phyloP scores from a whole-genome alignment of 2,888 invertebrate species.

The Drosophila anomalata region DNA sequence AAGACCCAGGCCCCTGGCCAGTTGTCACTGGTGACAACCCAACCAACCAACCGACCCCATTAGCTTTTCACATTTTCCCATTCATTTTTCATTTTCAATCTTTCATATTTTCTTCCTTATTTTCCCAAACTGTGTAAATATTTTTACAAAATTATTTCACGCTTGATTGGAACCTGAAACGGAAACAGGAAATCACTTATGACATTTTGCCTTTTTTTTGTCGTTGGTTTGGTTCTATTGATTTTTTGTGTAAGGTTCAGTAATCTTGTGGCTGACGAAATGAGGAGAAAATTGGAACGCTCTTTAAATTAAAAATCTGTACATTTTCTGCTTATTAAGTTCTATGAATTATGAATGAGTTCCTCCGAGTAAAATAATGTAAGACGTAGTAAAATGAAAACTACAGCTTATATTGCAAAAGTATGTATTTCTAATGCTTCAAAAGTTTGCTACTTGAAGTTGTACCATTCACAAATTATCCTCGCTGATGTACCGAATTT shows the following conservation, averaged over 20 bases:
- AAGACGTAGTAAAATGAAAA: not conserved
- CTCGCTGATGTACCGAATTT: conserved; percentile 12
- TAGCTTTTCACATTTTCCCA: conserved; percentile 43
- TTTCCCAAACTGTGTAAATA: conserved; percentile 65
- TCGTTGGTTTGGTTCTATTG: conserved; percentile 55
- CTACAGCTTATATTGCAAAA: not conserved
- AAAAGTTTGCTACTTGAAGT: conserved; percentile 32
- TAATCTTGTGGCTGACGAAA: conserved; percentile 54
- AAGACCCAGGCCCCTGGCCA: conserved; percentile 19
- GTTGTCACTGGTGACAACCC: conserved; percentile 17
- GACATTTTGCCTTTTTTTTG: conserved; percentile 63
- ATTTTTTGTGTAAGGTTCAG: conserved; percentile 70
- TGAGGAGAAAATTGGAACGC: conserved; percentile 22
- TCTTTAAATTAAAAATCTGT: conserved; percentile 11
- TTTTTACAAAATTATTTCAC: conserved; percentile 76
- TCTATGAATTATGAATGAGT: conserved; percentile 12
- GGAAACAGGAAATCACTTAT: conserved; percentile 76
- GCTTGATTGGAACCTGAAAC: conserved; percentile 70
- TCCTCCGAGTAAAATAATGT: not conserved
- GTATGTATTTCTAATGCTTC: conserved; percentile 15
- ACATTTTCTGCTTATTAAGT: conserved; percentile 1
- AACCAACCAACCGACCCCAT: conserved; percentile 14
- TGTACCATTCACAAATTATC: conserved; percentile 33
- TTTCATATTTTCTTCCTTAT: conserved; percentile 24
- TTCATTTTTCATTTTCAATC: conserved; percentile 37